Evolutionary conservation across 2,888 invertebrate species (phyloP).

Genomic region (Drosophila aldrichi): DNA sequence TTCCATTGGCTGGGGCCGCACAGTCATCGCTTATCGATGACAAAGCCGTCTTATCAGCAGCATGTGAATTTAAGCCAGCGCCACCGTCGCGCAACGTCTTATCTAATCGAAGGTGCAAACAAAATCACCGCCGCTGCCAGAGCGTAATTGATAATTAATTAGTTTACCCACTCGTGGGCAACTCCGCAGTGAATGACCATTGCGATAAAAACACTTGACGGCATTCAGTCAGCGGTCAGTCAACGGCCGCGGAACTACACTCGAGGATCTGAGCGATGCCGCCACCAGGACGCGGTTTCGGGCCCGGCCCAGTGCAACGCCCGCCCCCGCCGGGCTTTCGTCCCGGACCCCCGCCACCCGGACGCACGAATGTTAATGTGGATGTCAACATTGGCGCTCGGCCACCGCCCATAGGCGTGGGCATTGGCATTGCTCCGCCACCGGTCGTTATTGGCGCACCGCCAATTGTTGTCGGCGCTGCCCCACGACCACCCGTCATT

Average conservation of each 20-base stretch:
- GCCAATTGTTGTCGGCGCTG: conserved; percentile 52
- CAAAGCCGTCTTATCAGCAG: conserved; percentile 36
- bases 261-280: conserved; percentile 48
- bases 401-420: conserved; percentile 67
- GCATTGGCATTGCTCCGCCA: conserved; percentile 66
- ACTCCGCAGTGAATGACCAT: conserved; percentile 34
- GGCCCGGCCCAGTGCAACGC: conserved; percentile 21
- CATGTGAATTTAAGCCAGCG: conserved; percentile 28
- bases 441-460: conserved; percentile 58
- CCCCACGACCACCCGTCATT: conserved; percentile 45
- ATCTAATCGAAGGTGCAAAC: conserved; percentile 48
- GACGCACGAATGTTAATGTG: conserved; percentile 64
- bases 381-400: conserved; percentile 68
- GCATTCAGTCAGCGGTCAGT: conserved; percentile 47
- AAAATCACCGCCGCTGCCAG: conserved; percentile 59
- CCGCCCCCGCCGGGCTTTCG: conserved; percentile 47
- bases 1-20: conserved; percentile 4
- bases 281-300: conserved; percentile 52
- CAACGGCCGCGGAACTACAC: conserved; percentile 16
- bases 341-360: conserved; percentile 53
- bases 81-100: conserved; percentile 18
- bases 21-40: conserved; percentile 41
- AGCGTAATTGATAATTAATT: conserved; percentile 73
- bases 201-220: conserved; percentile 43
- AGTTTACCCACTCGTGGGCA: conserved; percentile 40